Evolutionary conservation across 2,888 invertebrate genomes (phyloP).

Genomic region (Ischnura elegans): DNA sequence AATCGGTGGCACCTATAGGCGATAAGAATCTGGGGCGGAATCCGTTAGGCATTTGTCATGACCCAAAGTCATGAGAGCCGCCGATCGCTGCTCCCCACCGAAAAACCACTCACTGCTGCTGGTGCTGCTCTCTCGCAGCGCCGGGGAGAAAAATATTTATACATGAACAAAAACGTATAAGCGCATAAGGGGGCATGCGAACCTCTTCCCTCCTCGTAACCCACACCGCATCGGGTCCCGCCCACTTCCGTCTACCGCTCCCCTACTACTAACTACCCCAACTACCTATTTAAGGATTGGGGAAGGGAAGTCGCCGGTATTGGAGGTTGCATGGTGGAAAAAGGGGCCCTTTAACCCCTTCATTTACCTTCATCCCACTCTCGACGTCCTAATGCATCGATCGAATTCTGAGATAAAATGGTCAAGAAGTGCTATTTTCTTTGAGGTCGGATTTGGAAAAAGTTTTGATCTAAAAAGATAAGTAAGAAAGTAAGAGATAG

Average conservation of each 20-base stretch:
- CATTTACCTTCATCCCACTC: neutral
- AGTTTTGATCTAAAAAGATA: no score
- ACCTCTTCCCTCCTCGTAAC: slow-evolving; percentile 5
- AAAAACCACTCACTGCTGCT: neutral
- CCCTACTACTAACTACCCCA: neutral
- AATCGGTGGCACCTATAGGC: slow-evolving; percentile 27
- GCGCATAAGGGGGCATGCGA: neutral
- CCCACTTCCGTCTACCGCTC: neutral
- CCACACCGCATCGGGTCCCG: neutral
- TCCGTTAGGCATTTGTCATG: slow-evolving; percentile 47
- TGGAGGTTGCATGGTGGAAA: neutral
- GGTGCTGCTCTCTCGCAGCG: neutral
- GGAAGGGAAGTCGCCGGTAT: neutral
- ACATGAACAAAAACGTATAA: no score
- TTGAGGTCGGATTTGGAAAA: no score
- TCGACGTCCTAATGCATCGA: neutral
- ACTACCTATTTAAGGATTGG: neutral
- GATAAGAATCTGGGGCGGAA: slow-evolving; percentile 49
- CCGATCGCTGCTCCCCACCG: slow-evolving; percentile 2
- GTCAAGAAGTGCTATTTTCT: no score
- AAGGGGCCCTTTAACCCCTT: neutral
- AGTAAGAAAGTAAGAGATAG: no score
- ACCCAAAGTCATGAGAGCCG: neutral
- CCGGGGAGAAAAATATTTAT: neutral
- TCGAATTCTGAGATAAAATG: no score